Percentiles rank a stretch among this genome's conserved stretches.
Evolutionary conservation across 2,797 vertebrate species (phyloP).

Genomic region (Bradypus variegatus): DNA sequence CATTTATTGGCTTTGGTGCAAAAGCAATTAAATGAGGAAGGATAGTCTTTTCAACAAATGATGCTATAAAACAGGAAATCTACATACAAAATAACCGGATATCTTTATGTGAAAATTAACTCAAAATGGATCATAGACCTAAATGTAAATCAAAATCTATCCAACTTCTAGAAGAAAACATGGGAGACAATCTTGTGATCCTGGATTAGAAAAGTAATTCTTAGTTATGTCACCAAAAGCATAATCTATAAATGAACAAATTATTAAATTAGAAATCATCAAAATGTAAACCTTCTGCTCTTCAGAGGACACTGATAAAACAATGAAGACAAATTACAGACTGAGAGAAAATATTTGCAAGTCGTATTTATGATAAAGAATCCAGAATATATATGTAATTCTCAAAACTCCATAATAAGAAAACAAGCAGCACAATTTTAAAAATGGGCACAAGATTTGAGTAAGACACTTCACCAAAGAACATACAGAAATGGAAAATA

Average conservation of each 20-base stretch:
- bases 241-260: background rate
- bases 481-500: background rate
- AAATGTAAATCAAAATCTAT: slow-evolving; percentile 21
- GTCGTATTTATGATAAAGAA: background rate
- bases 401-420: background rate
- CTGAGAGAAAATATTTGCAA: background rate
- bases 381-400: background rate
- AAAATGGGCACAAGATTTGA: background rate
- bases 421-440: background rate
- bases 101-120: background rate
- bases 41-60: background rate
- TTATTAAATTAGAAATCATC: background rate
- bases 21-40: background rate
- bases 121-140: background rate
- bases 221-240: slow-evolving; percentile 13
- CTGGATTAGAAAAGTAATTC: slow-evolving; percentile 19
- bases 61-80: background rate
- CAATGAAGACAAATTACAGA: background rate
- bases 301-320: background rate
- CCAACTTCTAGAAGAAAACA: background rate
- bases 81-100: background rate
- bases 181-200: background rate
- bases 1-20: background rate
- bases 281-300: background rate
- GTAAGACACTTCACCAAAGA: background rate